Conservation (phyloP, 1,140 invertebrate genomes). For the Phymastichus coffea region DNA sequence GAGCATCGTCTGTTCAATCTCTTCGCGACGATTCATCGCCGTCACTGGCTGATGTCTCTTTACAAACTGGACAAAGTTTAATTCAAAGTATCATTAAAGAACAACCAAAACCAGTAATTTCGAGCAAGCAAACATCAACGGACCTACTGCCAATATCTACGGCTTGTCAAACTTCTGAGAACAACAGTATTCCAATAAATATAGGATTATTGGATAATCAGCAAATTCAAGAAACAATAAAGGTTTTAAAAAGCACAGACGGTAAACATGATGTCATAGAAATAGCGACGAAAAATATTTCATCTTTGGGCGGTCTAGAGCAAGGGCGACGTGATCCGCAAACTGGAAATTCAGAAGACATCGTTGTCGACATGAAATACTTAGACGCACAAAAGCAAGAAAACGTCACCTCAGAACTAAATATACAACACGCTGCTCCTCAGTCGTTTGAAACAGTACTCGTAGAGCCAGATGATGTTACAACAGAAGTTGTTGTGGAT, state of each 20-base stretch:
- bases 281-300: slow-evolving; percentile 66
- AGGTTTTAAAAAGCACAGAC: slow-evolving; percentile 66
- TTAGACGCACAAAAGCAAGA: slow-evolving; percentile 57
- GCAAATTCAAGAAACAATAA: slow-evolving; percentile 63
- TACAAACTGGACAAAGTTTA: slow-evolving; percentile 52
- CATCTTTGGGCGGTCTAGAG: slow-evolving; percentile 56
- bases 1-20: slow-evolving; percentile 46
- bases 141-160: slow-evolving; percentile 35
- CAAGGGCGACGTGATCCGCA: slow-evolving; percentile 22
- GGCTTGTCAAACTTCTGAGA: slow-evolving; percentile 37
- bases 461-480: slow-evolving; percentile 74
- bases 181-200: slow-evolving; percentile 24
- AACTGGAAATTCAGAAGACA: slow-evolving; percentile 48
- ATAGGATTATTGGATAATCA: slow-evolving; percentile 14
- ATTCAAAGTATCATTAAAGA: slow-evolving; percentile 35
- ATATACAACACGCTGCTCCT: slow-evolving; percentile 67
- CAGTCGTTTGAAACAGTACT: slow-evolving; percentile 77
- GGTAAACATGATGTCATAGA: slow-evolving; percentile 75
- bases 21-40: slow-evolving; percentile 39
- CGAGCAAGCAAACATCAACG: slow-evolving; percentile 47
- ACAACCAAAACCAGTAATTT: slow-evolving; percentile 37
- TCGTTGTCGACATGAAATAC: slow-evolving; percentile 75
- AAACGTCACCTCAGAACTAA: slow-evolving; percentile 61
- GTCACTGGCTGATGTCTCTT: slow-evolving; percentile 49
- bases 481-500: slow-evolving; percentile 76